A percentile compares a stretch with the other conserved stretches of the same genome.
phyloP scores from a whole-genome alignment of 1,140 invertebrate species.

The Oppia nitens region DNA sequence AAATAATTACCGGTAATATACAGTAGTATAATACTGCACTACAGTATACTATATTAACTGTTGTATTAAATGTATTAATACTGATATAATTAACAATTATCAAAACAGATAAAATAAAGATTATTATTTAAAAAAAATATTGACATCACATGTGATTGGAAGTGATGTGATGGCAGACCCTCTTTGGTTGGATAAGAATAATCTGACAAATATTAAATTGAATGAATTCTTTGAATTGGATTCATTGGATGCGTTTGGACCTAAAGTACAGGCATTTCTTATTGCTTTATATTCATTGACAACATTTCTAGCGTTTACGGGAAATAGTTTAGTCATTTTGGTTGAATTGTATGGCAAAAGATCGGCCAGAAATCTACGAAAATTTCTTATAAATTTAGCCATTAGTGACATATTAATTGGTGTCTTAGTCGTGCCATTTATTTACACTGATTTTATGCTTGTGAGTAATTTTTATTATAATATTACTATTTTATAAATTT shows the following conservation, averaged over 20 bases:
- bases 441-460: slow-evolving; percentile 31
- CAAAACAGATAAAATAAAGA: too few relatives aligned
- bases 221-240: neutral
- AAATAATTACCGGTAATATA: too few relatives aligned
- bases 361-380: slow-evolving; percentile 26
- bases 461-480: too few relatives aligned
- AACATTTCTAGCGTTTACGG: slow-evolving; percentile 26
- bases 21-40: too few relatives aligned
- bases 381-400: slow-evolving; percentile 31
- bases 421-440: slow-evolving; percentile 32
- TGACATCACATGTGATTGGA: neutral
- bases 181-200: neutral
- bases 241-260: slow-evolving; percentile 18
- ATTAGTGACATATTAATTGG: slow-evolving; percentile 32
- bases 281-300: slow-evolving; percentile 28
- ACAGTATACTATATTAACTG: too few relatives aligned
- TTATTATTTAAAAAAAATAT: too few relatives aligned
- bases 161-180: neutral
- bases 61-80: too few relatives aligned
- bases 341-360: slow-evolving; percentile 28
- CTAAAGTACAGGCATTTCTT: slow-evolving; percentile 24
- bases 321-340: slow-evolving; percentile 29
- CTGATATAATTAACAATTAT: too few relatives aligned
- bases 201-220: neutral
- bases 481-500: too few relatives aligned